Evolutionary conservation across 2,113 vertebrate genomes (phyloP).

Genomic region (Geococcyx californianus): DNA sequence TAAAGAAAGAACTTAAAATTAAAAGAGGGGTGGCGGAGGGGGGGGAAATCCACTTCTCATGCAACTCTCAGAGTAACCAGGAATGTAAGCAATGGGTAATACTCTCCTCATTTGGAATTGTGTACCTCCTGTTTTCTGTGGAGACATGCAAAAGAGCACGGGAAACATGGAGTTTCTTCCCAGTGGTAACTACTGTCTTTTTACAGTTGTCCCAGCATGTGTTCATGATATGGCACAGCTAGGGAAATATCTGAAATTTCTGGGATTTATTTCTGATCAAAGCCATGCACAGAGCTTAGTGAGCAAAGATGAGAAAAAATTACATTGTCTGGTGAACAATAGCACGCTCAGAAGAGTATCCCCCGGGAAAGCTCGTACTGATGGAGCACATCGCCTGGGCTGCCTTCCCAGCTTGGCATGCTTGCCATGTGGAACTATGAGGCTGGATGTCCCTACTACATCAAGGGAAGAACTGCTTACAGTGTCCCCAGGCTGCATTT

Average conservation of each 20-base stretch:
- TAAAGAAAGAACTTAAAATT: background rate
- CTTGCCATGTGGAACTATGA: background rate
- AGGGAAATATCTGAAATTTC: constrained; percentile 35
- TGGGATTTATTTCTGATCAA: constrained; percentile 50
- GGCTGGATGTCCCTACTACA: accelerated
- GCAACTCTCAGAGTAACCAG: background rate
- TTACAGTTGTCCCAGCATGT: background rate
- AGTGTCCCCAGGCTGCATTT: background rate
- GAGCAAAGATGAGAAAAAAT: background rate
- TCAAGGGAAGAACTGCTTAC: background rate
- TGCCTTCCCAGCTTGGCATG: accelerated
- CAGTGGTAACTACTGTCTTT: background rate
- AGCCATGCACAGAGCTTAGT: background rate
- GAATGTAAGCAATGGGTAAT: background rate
- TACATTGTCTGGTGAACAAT: background rate
- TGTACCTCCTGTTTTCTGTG: background rate
- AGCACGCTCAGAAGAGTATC: accelerated
- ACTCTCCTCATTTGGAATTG: background rate
- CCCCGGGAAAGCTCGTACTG: accelerated
- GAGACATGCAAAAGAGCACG: background rate
- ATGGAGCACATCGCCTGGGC: accelerated
- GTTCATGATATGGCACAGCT: background rate
- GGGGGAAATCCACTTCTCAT: background rate
- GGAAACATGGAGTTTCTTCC: background rate
- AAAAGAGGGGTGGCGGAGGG: background rate